A percentile compares a stretch with the other conserved stretches of the same genome.
Evolutionary conservation across 2,113 vertebrate genomes (phyloP).

Genomic region (Ifrita kowaldi): DNA sequence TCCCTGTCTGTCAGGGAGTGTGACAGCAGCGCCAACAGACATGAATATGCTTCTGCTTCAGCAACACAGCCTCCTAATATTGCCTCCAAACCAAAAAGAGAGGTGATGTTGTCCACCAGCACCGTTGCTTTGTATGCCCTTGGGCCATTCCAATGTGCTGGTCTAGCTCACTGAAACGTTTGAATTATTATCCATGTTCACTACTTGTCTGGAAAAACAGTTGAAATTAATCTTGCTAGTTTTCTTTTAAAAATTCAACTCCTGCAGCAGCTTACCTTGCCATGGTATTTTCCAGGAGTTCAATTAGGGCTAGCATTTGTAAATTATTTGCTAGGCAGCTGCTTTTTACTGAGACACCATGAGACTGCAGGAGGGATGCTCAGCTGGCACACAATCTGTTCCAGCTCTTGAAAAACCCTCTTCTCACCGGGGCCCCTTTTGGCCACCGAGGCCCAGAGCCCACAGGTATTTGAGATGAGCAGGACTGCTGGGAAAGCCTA

Average conservation of each 20-base stretch:
- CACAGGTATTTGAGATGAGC: background rate
- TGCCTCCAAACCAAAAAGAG: background rate
- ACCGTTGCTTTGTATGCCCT: background rate
- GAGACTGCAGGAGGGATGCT: background rate
- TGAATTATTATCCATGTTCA: background rate
- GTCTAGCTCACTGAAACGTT: background rate
- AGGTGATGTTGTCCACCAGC: accelerated
- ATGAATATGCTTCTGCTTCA: background rate
- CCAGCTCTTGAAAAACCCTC: background rate
- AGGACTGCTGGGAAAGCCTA: background rate
- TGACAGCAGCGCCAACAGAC: background rate
- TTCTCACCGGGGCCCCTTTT: background rate
- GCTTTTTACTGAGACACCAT: background rate
- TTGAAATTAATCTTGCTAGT: background rate
- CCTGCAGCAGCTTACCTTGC: background rate
- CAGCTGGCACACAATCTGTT: background rate
- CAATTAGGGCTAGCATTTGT: background rate
- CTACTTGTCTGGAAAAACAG: background rate
- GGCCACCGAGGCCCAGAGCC: background rate
- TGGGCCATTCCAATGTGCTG: background rate
- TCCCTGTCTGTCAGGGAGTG: background rate
- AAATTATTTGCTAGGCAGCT: background rate
- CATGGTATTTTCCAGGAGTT: background rate
- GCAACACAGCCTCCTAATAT: background rate
- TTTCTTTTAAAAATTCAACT: background rate